Evolutionary conservation across 2,888 invertebrate genomes (phyloP).

Genomic region (Mythimna albipuncta): DNA sequence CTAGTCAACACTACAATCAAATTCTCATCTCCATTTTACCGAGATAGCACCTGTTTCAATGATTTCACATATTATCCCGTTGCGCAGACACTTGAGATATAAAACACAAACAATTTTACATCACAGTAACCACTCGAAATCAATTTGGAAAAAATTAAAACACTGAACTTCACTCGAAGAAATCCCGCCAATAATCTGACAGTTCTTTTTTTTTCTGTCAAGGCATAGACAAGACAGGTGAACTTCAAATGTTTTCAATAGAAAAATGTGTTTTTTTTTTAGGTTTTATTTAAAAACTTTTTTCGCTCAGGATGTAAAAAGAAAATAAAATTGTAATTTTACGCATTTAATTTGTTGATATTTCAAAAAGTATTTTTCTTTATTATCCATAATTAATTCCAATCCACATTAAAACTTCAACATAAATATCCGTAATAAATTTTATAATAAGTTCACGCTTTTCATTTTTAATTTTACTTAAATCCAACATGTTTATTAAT

Average conservation of each 20-base stretch:
- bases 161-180: no score
- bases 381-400: not conserved
- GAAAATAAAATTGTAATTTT: not conserved
- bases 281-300: not conserved
- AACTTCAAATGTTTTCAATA: not conserved
- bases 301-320: not conserved
- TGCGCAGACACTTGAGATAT: no score
- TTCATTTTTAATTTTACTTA: not conserved
- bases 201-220: conserved; percentile 9
- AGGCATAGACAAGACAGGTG: conserved; percentile 9
- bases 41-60: no score
- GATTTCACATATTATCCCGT: no score
- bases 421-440: not conserved
- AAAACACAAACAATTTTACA: no score
- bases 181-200: no score
- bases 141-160: no score
- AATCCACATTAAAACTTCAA: not conserved
- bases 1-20: no score
- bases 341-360: not conserved
- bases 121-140: no score
- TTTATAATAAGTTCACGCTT: not conserved
- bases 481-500: not conserved
- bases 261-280: not conserved
- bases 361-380: not conserved
- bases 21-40: no score